Base-by-base conservation (phyloP, 2,888 invertebrate species). In the Phlogophora meticulosa region DNA sequence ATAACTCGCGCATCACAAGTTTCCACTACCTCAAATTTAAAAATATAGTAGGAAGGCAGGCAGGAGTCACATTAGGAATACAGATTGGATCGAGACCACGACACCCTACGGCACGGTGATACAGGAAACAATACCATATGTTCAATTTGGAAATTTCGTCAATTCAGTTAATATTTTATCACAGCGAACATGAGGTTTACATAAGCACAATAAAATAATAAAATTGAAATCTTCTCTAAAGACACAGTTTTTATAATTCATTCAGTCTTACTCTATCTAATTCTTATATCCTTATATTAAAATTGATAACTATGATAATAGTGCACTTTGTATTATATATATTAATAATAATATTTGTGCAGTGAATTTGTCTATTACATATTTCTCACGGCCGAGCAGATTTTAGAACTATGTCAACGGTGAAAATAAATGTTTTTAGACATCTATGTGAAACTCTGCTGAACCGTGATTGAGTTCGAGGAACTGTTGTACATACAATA, bases 261-360 rank as follows among this genome's bases (percentile, higher is more conserved):
- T 88, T 94, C 94, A 95, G 94, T 94, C 94, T 94, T 94, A 94
- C 82, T 86, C 94, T 94, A 94, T 90, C 81, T 89, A 81, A 80
- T 82, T 75, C 61, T 76, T 82, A 82, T 74, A 84, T 83, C 78
- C 69, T 72, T 80, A 88, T 85, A 87, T 86, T 89, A 86, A 85
- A 87, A 88, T 89, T 89, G 89, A 86, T 89, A 84, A 87, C 85
- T 90, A 91, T 89, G 84, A 90, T 90, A 90, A 88, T 88, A 89
- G 94, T 95, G 94, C 94, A 92, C 91, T 88, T 91, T 92, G 89
- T 89, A 87, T 88, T 88, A 90, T 84, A 84, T 76, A 88, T 87
- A 86, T 86, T 87, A 87, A 88, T 91, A 82, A 79, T 82, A 88
- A 85, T 67, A 67, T 61, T 80, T 88, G 94, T 94, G 94, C 94